These are phyloP conservation scores for Lepidocyrtinus sp. DNA, from an alignment of 2,888 invertebrate genomes.

Conservation along the genomic window DNA sequence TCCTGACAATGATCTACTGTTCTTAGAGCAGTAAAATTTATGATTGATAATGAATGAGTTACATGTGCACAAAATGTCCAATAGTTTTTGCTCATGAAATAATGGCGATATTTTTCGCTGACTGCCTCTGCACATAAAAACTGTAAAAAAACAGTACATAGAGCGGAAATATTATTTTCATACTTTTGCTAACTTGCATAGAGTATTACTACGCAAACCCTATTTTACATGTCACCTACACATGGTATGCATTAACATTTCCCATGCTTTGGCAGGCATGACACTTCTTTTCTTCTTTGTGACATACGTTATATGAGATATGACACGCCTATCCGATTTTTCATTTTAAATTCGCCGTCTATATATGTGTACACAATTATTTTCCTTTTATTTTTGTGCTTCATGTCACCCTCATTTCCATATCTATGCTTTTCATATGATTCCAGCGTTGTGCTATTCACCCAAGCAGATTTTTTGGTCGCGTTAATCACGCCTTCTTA, in stretches of 20 bases:
- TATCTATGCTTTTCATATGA: neutral
- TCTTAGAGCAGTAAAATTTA: slow-evolving; percentile 23
- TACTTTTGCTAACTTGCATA: neutral
- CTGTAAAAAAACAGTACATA: neutral
- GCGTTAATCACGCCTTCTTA: slow-evolving; percentile 32
- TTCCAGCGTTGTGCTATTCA: slow-evolving; percentile 13
- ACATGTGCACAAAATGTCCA: slow-evolving; percentile 29
- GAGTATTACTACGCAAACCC: no score
- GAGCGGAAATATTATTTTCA: neutral
- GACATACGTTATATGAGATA: slow-evolving; percentile 59
- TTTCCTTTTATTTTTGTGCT: slow-evolving; percentile 33
- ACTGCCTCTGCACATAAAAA: neutral
- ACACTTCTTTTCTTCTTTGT: slow-evolving; percentile 57
- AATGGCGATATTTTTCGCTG: neutral
- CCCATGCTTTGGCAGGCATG: slow-evolving; percentile 60
- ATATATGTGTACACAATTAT: slow-evolving; percentile 18
- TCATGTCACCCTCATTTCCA: slow-evolving; percentile 29
- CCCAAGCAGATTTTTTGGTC: slow-evolving; percentile 23
- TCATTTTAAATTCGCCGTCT: slow-evolving; percentile 54
- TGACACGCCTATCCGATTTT: slow-evolving; percentile 59
- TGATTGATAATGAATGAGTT: slow-evolving; percentile 52
- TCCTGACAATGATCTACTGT: neutral
- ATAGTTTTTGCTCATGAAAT: slow-evolving; percentile 21
- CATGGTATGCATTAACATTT: slow-evolving; percentile 58
- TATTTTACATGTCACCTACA: slow-evolving; percentile 39